These are phyloP conservation scores for Herpetotheres cachinnans DNA, from an alignment of 2,113 vertebrate genomes.

Conservation along the genomic window DNA sequence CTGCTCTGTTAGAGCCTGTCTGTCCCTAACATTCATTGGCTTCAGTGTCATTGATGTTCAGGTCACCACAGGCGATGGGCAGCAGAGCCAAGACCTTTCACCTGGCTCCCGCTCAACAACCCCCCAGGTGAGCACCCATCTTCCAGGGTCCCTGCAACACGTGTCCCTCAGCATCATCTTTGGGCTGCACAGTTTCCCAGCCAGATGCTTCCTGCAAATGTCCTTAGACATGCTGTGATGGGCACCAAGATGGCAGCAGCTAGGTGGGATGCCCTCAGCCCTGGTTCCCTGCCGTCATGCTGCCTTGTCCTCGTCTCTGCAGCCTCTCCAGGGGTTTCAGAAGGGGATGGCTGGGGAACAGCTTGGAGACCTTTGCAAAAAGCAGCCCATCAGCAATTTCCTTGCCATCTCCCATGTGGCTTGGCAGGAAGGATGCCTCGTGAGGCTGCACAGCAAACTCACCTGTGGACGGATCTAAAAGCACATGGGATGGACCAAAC, in stretches of 20 bases:
- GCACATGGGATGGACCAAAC: not conserved
- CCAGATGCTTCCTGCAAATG: not conserved
- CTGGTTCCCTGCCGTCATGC: not conserved
- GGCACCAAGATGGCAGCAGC: not conserved
- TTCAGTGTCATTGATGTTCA: not conserved
- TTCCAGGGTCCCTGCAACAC: not conserved
- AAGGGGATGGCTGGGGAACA: not conserved
- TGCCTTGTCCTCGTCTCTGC: not conserved
- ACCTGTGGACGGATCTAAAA: not conserved
- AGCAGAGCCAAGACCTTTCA: not conserved
- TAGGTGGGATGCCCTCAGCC: not conserved
- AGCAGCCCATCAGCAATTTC: not conserved
- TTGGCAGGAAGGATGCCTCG: accelerated
- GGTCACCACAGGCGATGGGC: not conserved
- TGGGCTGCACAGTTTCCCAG: not conserved
- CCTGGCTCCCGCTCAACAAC: not conserved
- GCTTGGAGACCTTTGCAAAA: not conserved
- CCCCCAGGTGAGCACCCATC: not conserved
- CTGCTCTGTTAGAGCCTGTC: not conserved
- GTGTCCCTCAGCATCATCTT: not conserved
- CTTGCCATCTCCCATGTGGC: not conserved
- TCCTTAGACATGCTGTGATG: not conserved
- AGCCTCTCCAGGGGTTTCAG: not conserved
- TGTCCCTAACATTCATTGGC: not conserved
- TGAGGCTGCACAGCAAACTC: not conserved